Base-by-base conservation (phyloP, 2,113 vertebrate species). In the Sitta europaea region DNA sequence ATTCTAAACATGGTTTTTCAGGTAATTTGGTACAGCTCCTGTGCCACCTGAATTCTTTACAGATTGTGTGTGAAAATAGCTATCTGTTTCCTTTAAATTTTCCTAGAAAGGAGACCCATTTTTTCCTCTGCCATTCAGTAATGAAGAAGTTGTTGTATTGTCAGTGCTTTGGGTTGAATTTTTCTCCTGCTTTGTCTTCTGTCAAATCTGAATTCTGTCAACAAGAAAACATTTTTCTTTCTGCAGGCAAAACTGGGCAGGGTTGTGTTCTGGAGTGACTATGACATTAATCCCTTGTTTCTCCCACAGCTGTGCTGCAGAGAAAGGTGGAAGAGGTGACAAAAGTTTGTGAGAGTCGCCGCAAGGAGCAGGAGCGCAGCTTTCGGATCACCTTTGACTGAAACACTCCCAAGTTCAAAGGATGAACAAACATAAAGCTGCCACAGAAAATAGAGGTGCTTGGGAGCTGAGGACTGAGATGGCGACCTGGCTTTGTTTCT, bases 331-430 rank as follows among this genome's bases (percentile, higher is more conserved):
- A 99, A 84, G 99, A 99, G 79, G 99, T 99, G 86, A 99, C 98
- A 48, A 99, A 98, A 54, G 94, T 99, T 62, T 99, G 99, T 1
- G 99, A 99, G 94, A 98, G 97, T 36, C 99, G 99, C 11, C 98
- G 98, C 80, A 99, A 99, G 92, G 99, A 99, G 91, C 99, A 99
- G 80, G 99, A 99, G 92, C 99, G 99, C 95, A 98, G 98, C 88
- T 99, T 98, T 88, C 97, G 99, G 22, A 98, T 99, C 82, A 97
- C 98, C 0, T 99, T 99, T 70, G 99, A 98, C 31, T 98, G 93
- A 98, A 51, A 3, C 24, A 28, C 3, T 55, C 28, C 33, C 2
- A 16, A 4, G 17, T 28, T 48, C 14, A 14, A 36, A 35, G 55
- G 7, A 22, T 33, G 10, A 22, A 19, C 15, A 5, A 22, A 21